Base-by-base conservation (phyloP, 1,140 invertebrate genomes). In the Plodia interpunctella region DNA sequence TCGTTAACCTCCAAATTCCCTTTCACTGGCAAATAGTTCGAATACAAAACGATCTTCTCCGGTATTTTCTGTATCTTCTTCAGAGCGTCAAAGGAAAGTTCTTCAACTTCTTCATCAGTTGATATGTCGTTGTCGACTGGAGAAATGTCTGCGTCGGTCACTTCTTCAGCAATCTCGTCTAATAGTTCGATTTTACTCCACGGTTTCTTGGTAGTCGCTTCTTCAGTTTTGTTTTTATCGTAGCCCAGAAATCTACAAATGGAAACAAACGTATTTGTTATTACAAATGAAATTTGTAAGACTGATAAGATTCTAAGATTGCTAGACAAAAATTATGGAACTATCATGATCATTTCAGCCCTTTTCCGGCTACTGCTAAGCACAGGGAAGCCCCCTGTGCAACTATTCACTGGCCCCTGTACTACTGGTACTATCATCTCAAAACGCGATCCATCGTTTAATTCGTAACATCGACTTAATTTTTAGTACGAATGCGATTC, bases 1-100 rank as follows among this genome's bases (percentile, higher is more conserved):
- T 70, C 65, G 55, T 80, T 79, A 0, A 38, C 13, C 28, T 72
- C 70, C 35, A 73, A 53, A 55, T 18, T 61, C n/a, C 63, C 20
- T 68, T 70, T 55, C 11, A 60, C 55, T 0, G 81, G 81, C 21
- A 83, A 59, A 51, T 82, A 84, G 32, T 62, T 86, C 0, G 78
- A 76, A n/a, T 72, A 87, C 0, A 88, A 54, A 4, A 77, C 83
- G 8, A 88, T 70, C 63, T 90, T 88, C 54, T 88, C 84, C 32
- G 85, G 85, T 74, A 82, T 83, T 30, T 74, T 81, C n/a, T 76
- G 74, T 32, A 60, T 55, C 66, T 85, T 84, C 54, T 70, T 79
- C 1, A 76, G 9, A 15, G 71, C 76, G 19, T 83, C 76, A 6
- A 62, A 44, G 0, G 84, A 78, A 0, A 87, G 51, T 63, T 90